phyloP scores from a whole-genome alignment of 2,113 vertebrate genomes.

The Triplophysa rosa region DNA sequence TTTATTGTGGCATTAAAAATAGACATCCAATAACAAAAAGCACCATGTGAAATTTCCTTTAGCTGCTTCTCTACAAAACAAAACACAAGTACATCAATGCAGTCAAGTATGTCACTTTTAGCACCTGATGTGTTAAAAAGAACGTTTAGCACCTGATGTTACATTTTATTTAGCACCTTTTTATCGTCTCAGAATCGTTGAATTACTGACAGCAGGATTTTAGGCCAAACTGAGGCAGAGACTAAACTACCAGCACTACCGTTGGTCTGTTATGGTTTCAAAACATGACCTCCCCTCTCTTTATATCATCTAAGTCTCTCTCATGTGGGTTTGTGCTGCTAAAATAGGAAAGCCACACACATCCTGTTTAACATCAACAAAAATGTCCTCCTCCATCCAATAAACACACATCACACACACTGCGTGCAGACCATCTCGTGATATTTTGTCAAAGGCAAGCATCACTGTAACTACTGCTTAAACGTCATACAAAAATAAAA shows the following conservation, averaged over 20 bases:
- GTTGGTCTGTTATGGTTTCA: not conserved
- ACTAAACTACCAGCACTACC: not conserved
- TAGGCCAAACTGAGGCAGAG: not conserved
- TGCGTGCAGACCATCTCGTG: not conserved
- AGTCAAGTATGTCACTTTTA: conserved; percentile 18
- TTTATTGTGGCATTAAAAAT: not conserved
- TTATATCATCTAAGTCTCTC: not conserved
- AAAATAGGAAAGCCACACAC: conserved; percentile 35
- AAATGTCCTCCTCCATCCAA: not conserved
- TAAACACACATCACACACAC: conserved; percentile 14
- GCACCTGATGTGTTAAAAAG: conserved; percentile 16
- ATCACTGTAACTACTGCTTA: no score
- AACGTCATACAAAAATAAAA: not conserved
- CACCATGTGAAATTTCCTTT: not conserved
- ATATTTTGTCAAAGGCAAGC: not conserved
- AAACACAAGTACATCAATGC: not conserved
- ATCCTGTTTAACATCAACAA: conserved; percentile 27
- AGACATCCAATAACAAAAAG: not conserved
- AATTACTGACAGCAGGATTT: not conserved
- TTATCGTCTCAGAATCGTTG: not conserved
- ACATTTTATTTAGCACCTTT: not conserved
- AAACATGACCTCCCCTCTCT: not conserved
- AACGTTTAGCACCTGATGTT: not conserved
- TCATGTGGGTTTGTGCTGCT: conserved; percentile 5
- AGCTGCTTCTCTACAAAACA: not conserved